Evolutionary conservation across 2,888 invertebrate species (phyloP).

Genomic region (Callimorpha dominula): DNA sequence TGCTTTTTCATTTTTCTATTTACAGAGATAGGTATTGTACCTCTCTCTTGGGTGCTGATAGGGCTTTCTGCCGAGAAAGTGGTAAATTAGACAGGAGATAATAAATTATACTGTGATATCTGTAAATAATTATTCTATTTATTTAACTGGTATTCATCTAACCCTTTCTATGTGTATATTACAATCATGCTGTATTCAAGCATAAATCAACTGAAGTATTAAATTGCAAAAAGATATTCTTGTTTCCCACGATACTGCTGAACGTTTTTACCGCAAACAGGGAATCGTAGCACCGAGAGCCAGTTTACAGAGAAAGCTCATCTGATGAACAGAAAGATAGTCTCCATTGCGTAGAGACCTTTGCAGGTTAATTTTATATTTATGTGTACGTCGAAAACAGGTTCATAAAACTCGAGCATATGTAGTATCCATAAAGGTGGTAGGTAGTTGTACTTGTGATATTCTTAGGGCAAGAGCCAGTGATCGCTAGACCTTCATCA

Average conservation of each 20-base stretch:
- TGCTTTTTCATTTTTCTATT: background rate
- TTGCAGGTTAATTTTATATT: conserved; percentile 16
- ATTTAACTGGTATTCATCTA: too few relatives aligned
- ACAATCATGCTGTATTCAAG: too few relatives aligned
- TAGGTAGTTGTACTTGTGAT: conserved; percentile 33
- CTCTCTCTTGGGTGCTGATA: too few relatives aligned
- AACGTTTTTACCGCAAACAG: background rate
- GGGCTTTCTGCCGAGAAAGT: too few relatives aligned
- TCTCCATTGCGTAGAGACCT: background rate
- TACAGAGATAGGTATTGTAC: background rate
- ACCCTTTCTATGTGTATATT: too few relatives aligned
- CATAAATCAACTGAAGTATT: too few relatives aligned
- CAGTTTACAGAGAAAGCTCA: conserved; percentile 19
- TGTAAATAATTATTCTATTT: too few relatives aligned
- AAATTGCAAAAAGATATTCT: background rate
- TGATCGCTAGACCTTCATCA: background rate
- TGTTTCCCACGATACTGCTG: background rate
- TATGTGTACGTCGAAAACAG: conserved; percentile 18
- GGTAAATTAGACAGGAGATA: too few relatives aligned
- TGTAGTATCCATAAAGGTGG: conserved; percentile 27
- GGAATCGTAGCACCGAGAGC: conserved; percentile 4
- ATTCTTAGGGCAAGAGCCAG: conserved; percentile 26
- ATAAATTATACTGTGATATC: too few relatives aligned
- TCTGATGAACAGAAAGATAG: conserved; percentile 12
- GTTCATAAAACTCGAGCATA: conserved; percentile 21